Percentiles rank a stretch among this genome's conserved stretches.
These are phyloP conservation scores for Montipora capricornis DNA, from an alignment of 64 coral and sea anemone species.

Conservation along the genomic window DNA sequence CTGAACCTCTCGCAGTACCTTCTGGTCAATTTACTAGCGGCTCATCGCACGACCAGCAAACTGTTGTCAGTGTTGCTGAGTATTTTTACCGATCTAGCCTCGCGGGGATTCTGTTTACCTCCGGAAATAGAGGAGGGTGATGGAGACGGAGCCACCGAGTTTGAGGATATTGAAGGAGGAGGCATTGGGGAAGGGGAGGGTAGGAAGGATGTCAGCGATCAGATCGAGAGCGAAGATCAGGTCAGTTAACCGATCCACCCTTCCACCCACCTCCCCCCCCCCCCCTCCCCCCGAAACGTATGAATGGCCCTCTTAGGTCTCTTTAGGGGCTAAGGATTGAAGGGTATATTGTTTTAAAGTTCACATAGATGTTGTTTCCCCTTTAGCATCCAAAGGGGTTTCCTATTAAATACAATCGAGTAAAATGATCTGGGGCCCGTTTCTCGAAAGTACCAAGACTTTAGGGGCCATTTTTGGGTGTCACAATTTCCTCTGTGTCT, in stretches of 20 bases:
- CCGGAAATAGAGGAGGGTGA: constrained; percentile 86
- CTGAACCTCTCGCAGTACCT: constrained; percentile 57
- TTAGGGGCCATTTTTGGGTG: too few species aligned
- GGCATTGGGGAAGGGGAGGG: constrained; percentile 98
- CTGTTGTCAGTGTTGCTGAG: constrained; percentile 85
- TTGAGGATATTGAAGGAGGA: constrained; percentile 93
- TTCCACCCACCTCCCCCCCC: too few species aligned
- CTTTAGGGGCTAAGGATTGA: too few species aligned
- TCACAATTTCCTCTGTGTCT: too few species aligned
- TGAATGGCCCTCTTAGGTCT: too few species aligned
- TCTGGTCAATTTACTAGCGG: constrained; percentile 64
- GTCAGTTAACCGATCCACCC: constrained; percentile 9
- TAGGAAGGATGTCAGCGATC: constrained; percentile 96
- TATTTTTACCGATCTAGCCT: constrained; percentile 81
- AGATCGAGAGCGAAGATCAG: constrained; percentile 99
- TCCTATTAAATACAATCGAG: too few species aligned
- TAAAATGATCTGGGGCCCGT: too few species aligned
- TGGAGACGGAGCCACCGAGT: constrained; percentile 85
- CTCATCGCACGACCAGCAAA: constrained; percentile 83
- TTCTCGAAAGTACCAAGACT: too few species aligned
- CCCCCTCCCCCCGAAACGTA: too few species aligned
- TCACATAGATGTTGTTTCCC: too few species aligned
- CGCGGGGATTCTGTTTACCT: constrained; percentile 90
- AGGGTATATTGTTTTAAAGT: too few species aligned
- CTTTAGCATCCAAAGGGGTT: too few species aligned